Base-by-base conservation (phyloP, 2,113 vertebrate genomes). In the Channa argus region DNA sequence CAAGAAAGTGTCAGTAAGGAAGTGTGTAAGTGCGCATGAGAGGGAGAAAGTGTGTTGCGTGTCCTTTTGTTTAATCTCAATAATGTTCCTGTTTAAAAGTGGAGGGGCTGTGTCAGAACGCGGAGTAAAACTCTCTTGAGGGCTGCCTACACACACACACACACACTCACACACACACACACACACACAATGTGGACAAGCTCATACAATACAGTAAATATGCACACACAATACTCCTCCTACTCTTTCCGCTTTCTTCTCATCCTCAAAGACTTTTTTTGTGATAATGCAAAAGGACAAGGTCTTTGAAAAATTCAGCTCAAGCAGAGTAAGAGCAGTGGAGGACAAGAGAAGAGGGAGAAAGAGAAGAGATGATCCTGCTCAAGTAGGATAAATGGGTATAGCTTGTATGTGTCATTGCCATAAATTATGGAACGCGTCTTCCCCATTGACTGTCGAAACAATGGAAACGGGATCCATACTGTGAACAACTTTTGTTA, bases 21-120 rank as follows among this genome's bases (percentile, higher is more conserved):
- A 8, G 36, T 41, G 69, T 15, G 47, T 8, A 11, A 36, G 41
- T 34, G 66, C 39, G 60, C 6, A 12, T 8, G 43, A 54, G 49
- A 10, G 43, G 51, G 47, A 43, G 46, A 13, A 43, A 51, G 63
- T 63, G 14, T 50, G 72, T 63, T 63, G 68, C 65, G 56, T 43
- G 51, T 50, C 56, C 33, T 77, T 75, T 74, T 82, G 54, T 84
- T 80, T 78, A 49, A 71, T 83, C 74, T 83, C 63, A 71, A 60
- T 83, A 74, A 85, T 61, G 84, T 86, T 75, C 15, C 44, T 47
- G 58, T 82, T 74, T 37, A 61, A 46, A 61, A 74, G 74, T 33
- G 53, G 34, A 76, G 59, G 24, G 65, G 41, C 39, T 58, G 34
- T 41, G 64, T 82, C 38, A 60, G 58, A 69, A 54, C 14, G 58